Base-by-base conservation (phyloP, 1,140 invertebrate genomes). In the Physella acuta region DNA sequence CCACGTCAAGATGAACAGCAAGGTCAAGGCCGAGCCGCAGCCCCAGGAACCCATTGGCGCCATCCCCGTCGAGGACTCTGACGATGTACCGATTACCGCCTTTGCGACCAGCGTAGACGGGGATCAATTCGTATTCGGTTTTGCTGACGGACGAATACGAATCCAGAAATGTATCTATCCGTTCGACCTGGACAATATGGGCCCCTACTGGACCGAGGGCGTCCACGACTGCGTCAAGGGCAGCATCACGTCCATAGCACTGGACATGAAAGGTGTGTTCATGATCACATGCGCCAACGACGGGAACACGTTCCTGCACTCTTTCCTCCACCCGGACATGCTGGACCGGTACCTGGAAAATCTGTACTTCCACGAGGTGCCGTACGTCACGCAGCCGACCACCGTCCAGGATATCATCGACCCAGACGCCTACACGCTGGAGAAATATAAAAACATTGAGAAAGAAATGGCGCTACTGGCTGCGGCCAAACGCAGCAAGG, bases 281-380 rank as follows among this genome's bases (percentile, higher is more conserved):
- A 24, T 73, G 31, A 28, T 73, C 30, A 66, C 62, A 0, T 55
- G 56, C 36, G 71, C 67, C 17, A 53, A 31, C 2, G 71, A 73
- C 53, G 68, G 71, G 31, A 73, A 73, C 49, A 66, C 63, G 58
- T 73, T 73, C 33, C 5, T 73, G 36, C 63, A 69, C 37, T 44
- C n/a, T 26, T 14, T 70, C 26, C 0, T 73, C 16, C 16, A n/a
- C 20, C 0, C 16, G 4, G 1, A 17, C 4, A 28, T 64, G 28
- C 30, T 65, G 16, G 17, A 52, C 0, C 26, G 49, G 5, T 37
- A 34, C 24, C 34, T 59, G 3, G 1, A 39, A 3, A 14, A 36
- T 26, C 1, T 3, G 1, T 3, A 52, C 24, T 17, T 20, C 36
- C 51, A n/a, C 1, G 17, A 28, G 3, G 14, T 55, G 2, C 31